Evolutionary conservation across 2,113 vertebrate species (phyloP).

Genomic region (Scartelaos histophorus): DNA sequence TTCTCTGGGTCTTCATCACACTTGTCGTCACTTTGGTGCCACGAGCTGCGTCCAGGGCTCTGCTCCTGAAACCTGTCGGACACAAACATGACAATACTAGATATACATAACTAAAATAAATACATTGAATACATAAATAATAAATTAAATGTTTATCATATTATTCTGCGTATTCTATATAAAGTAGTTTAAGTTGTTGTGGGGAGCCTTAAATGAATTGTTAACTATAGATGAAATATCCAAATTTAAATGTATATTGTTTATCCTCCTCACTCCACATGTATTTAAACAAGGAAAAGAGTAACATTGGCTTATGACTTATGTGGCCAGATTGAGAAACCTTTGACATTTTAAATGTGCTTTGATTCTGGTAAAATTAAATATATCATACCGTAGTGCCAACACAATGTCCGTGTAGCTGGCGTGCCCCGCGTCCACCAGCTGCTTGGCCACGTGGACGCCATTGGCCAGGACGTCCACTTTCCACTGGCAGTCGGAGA

Average conservation of each 20-base stretch:
- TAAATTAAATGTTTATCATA: too few species aligned
- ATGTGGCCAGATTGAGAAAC: too few species aligned
- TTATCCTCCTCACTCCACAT: not conserved
- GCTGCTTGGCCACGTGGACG: slow-evolving; percentile 57
- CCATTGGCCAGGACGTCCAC: slow-evolving; percentile 68
- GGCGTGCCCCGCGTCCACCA: slow-evolving; percentile 72
- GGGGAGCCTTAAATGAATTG: not conserved
- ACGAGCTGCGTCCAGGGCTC: not conserved
- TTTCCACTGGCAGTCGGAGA: slow-evolving; percentile 62
- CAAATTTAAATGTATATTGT: too few species aligned
- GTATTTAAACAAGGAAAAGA: not conserved
- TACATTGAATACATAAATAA: too few species aligned
- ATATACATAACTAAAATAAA: not conserved
- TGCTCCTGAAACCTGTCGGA: not conserved
- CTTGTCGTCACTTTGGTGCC: not conserved
- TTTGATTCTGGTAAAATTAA: not conserved
- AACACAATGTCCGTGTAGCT: slow-evolving; percentile 57
- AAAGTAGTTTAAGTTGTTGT: too few species aligned
- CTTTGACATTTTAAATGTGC: too few species aligned
- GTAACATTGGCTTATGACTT: not conserved
- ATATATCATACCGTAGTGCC: slow-evolving; percentile 45
- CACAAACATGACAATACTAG: not conserved
- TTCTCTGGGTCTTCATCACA: slow-evolving; percentile 3
- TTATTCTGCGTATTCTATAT: too few species aligned
- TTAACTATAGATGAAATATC: too few species aligned